Evolutionary conservation across 2,888 invertebrate genomes (phyloP).

Genomic region (Caradrina kadenii): DNA sequence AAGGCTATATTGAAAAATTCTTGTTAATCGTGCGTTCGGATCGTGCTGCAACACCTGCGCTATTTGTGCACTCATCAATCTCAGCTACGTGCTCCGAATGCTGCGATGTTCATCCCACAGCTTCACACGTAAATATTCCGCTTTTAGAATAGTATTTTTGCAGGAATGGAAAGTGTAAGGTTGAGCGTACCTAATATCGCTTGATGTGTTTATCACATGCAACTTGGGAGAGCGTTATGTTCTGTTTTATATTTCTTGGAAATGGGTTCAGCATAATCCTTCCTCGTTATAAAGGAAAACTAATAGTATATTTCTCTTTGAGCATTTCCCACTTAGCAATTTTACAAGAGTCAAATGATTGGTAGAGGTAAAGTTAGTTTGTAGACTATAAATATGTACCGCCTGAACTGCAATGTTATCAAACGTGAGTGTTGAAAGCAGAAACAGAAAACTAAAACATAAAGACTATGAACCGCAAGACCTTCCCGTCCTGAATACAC

Average conservation of each 20-base stretch:
- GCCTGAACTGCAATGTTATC: slow-evolving; percentile 12
- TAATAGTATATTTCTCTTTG: background rate
- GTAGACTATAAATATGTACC: slow-evolving; percentile 18
- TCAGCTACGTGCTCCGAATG: slow-evolving; percentile 51
- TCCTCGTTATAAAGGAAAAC: background rate
- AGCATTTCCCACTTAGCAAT: background rate
- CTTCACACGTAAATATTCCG: slow-evolving; percentile 37
- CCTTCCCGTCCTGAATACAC: slow-evolving; percentile 59
- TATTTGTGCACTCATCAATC: slow-evolving; percentile 61
- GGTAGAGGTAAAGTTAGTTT: background rate
- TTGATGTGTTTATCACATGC: slow-evolving; percentile 1
- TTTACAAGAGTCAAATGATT: background rate
- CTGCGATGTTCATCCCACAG: slow-evolving; percentile 16
- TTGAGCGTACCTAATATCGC: background rate
- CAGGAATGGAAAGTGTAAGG: slow-evolving; percentile 3
- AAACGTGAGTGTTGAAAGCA: slow-evolving; percentile 22
- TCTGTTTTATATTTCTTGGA: background rate
- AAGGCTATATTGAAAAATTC: slow-evolving; percentile 20
- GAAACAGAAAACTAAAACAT: slow-evolving; percentile 45
- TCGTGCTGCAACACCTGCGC: slow-evolving; percentile 57
- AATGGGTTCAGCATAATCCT: background rate
- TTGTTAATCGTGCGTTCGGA: slow-evolving; percentile 37
- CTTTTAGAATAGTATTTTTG: slow-evolving; percentile 23
- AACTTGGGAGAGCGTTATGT: background rate
- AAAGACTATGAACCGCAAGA: slow-evolving; percentile 40